Base-by-base conservation (phyloP, 2,797 vertebrate species). In the Enteromius mattozi region DNA sequence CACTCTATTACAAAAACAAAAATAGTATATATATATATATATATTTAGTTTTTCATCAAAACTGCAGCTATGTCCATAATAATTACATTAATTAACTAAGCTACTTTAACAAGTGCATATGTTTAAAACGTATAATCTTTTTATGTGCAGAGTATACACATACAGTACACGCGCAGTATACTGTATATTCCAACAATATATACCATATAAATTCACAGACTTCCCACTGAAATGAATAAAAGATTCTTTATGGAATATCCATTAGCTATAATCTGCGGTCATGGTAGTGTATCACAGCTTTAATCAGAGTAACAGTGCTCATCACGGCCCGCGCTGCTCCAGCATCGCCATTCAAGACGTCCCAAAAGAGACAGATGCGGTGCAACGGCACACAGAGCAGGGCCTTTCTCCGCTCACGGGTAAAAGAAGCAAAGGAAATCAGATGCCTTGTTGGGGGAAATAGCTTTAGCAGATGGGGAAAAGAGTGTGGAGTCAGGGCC, bases 401-500 rank as follows among this genome's bases (percentile, higher is more conserved):
- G 89, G 88, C 91, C 92, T 91, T 90, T 90, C 91, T 79, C 54
- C 79, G 87, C 88, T 88, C 89, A 82, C 85, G 82, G 89, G 88
- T 88, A 90, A 81, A 91, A 86, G 89, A 89, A 91, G 90, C 91
- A 95, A 95, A 96, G 97, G 96, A 98, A 98, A 97, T 97, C 96
- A 96, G 96, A 95, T 94, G 95, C 95, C 95, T 96, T 96, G 96
- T 95, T 94, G 93, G 95, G 94, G 94, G 96, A 97, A 97, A 99
- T 98, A 90, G 95, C 96, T 98, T 98, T 97, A 97, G 93, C 98
- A 99, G 97, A 98, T 76, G 82, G 70, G 70, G 82, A 87, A 90
- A 71, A 51, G 90, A 89, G 88, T 87, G 88, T 84, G 89, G 88
- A 79, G 82, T 82, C 61, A 47, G 69, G 81, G 56, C 37, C 54